phyloP scores from a whole-genome alignment of 2,113 vertebrate genomes.

The Microcebus murinus region DNA sequence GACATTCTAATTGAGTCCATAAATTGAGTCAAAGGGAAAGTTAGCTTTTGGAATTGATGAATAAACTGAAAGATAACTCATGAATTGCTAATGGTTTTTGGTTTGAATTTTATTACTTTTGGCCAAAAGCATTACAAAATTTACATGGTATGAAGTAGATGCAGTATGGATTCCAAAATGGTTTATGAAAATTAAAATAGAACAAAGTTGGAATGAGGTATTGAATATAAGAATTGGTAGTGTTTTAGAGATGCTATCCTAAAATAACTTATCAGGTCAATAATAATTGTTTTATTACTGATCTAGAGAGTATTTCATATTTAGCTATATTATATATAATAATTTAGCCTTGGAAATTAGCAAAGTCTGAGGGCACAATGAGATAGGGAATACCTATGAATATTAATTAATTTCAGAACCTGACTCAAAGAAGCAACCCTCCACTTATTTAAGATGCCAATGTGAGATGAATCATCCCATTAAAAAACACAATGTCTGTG shows the following conservation, averaged over 20 bases:
- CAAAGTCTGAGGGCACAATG: not conserved
- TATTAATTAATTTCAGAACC: not conserved
- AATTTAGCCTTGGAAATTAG: not conserved
- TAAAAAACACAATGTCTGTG: not conserved
- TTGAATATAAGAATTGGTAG: not conserved
- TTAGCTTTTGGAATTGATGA: not conserved
- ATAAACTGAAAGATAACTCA: constrained; percentile 16
- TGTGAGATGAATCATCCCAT: not conserved
- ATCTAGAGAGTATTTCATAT: not conserved
- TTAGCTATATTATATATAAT: not conserved
- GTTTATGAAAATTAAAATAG: constrained; percentile 18
- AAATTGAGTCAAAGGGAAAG: constrained; percentile 35
- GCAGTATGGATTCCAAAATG: not conserved
- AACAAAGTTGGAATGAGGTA: not conserved
- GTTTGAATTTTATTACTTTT: constrained; percentile 49
- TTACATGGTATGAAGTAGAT: not conserved
- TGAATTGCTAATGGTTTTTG: constrained; percentile 42
- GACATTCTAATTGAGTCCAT: not conserved
- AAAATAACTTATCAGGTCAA: constrained; percentile 7
- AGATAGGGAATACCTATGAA: not conserved
- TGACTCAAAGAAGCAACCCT: not conserved
- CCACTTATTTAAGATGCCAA: not conserved
- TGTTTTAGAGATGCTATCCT: not conserved
- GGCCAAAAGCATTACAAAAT: not conserved
- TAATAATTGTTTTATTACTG: constrained; percentile 36